Evolutionary conservation across 1,140 invertebrate species (phyloP), one percentile per base, ranked within the genome.

Genomic region (Palaemon carinicauda): DNA sequence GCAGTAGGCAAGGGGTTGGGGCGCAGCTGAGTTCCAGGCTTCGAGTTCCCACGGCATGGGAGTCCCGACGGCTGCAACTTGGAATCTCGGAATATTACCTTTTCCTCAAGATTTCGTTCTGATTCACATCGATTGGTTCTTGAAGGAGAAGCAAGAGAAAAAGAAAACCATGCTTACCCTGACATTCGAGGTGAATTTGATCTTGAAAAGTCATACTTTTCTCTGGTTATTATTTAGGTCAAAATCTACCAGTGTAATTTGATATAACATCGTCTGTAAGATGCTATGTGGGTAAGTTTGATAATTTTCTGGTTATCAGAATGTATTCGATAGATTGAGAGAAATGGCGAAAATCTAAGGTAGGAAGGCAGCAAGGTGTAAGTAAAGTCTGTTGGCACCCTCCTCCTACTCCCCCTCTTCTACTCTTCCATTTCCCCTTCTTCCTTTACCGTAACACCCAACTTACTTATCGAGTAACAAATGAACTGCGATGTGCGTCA

Each of bases 401-500:
- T n/a, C n/a, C n/a, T n/a, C n/a, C n/a, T n/a, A n/a, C n/a, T n/a
- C n/a, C n/a, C n/a, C n/a, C n/a, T n/a, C n/a, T 69, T 50, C n/a
- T 33, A 17, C 56, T 50, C 29, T 15, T 21, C 54, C 17, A 4
- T n/a, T 24, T 17, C 41, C 5, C 80, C 33, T 71, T 33, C 24
- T 31, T 21, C 50, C 52, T 17, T 29, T 75, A 15, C 74, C 82
- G 74, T 60, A 74, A 60, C 71, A 60, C 69, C 82, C 75, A 78
- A 79, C 82, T 85, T 71, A 85, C 82, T 85, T 85, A 85, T 78
- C 82, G 82, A 79, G 82, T 71, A 85, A 85, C 82, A 85, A 85
- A 85, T 85, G 82, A 85, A 85, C 74, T 85, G 82, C 82, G 74
- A 79, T 74, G 33, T 53, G 82, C 82, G 82, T 83, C 82, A 83